Evolutionary conservation across 2,888 invertebrate species (phyloP).

Genomic region (Sceliomorpha sp.): DNA sequence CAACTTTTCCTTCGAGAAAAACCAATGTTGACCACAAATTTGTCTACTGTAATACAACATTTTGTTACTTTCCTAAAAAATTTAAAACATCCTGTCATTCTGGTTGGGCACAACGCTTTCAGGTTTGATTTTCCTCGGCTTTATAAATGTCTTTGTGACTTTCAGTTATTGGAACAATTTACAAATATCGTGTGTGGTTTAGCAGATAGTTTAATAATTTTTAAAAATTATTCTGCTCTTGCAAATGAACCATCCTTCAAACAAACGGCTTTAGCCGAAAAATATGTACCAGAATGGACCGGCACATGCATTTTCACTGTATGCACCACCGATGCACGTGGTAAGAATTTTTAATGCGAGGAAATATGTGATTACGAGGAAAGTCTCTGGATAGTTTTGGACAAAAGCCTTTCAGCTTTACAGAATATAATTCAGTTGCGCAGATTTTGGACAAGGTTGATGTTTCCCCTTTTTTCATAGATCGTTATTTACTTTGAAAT

Average conservation of each 20-base stretch:
- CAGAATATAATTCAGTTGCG: no score
- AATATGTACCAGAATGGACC: slow-evolving; percentile 19
- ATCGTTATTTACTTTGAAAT: no score
- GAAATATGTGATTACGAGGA: no score
- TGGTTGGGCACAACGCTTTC: slow-evolving; percentile 29
- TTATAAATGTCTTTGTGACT: slow-evolving; percentile 10
- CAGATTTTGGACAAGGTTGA: no score
- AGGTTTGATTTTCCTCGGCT: slow-evolving; percentile 29
- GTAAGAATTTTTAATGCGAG: no score
- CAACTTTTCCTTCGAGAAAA: slow-evolving; percentile 16
- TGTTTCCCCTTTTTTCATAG: no score
- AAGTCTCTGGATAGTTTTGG: no score
- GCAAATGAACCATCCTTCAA: slow-evolving; percentile 12
- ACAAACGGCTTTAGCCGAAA: slow-evolving; percentile 14
- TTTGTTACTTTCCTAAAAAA: slow-evolving; percentile 21
- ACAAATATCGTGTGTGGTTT: slow-evolving; percentile 6
- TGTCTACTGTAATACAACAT: background rate
- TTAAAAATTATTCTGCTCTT: background rate
- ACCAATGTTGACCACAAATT: slow-evolving; percentile 12
- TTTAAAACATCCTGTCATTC: slow-evolving; percentile 13
- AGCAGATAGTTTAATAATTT: slow-evolving; percentile 12
- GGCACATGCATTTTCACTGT: no score
- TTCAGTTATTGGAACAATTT: slow-evolving; percentile 13
- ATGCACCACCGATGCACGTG: no score
- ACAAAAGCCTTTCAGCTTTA: no score